Evolutionary conservation across 2,888 invertebrate species (phyloP), one percentile per base, ranked within the genome.

Genomic region (Antheraea yamamai): DNA sequence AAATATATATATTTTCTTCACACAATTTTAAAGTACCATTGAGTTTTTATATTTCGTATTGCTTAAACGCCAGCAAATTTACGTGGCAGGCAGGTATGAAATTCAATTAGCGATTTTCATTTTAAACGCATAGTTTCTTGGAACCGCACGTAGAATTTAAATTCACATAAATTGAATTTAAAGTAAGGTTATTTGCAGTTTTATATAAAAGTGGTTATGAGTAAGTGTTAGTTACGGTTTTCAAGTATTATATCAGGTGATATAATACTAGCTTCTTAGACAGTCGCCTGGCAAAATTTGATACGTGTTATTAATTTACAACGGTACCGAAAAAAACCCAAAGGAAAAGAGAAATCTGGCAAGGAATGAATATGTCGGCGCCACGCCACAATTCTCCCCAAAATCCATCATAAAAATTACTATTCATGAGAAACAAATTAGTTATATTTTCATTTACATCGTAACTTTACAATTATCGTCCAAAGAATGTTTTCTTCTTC

Each of bases 141-240:
- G 30, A 16, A 18, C 18, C 30, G 26, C 64, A 16, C 26, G 14
- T 23, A 61, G 20, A 61, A 61, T 61, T 61, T 61, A 61, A 61
- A 61, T 61, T 23, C 71, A n/a, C 39, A 71, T 71, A n/a, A 35
- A 47, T 8, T 51, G 30, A 47, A 87, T 85, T 84, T 30, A 30
- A 66, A 26, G 3, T 30, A 16, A 30, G 26, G 23, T 10, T 64
- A 30, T 66, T 12, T 30, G 16, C 16, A 16, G 64, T 16, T 30
- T 30, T 66, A 14, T 30, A 64, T 66, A 66, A 30, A 30, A 66
- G 26, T 66, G 12, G 3, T 23, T 64, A 14, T 64, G 6, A 26
- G 16, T 16, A 30, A 16, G 30, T 82, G 83, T 61, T 61, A 61
- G 23, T 23, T 20, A 8, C 10, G 2, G 10, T 23, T 23, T 61